phyloP scores from a whole-genome alignment of 2,888 invertebrate species.

The Plemyria rubiginata region DNA sequence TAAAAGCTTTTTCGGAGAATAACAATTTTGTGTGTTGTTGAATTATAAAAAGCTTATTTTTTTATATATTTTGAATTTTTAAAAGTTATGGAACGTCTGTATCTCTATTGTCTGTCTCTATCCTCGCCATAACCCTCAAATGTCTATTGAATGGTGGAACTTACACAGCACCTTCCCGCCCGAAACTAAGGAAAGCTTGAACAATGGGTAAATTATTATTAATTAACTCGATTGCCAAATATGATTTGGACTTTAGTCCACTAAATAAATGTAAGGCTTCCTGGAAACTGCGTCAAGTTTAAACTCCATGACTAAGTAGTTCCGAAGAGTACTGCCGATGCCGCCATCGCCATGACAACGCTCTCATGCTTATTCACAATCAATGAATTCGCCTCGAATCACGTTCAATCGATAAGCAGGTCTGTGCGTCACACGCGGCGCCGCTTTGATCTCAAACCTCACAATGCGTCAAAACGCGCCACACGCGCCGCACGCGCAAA shows the following conservation, averaged over 20 bases:
- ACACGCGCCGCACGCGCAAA: conserved; percentile 19
- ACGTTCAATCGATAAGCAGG: conserved; percentile 38
- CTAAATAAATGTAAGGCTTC: too few relatives aligned
- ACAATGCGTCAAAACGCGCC: conserved; percentile 30
- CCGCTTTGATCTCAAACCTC: conserved; percentile 14
- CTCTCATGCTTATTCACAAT: conserved; percentile 15
- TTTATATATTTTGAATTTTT: not conserved
- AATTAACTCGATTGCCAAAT: too few relatives aligned
- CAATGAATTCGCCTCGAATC: conserved; percentile 32
- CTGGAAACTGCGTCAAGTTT: not conserved
- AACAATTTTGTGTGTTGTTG: conserved; percentile 20
- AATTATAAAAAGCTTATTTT: conserved; percentile 43
- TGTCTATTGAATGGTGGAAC: too few relatives aligned
- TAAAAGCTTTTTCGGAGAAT: conserved; percentile 38
- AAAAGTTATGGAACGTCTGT: too few relatives aligned
- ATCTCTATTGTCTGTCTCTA: too few relatives aligned
- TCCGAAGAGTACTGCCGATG: not conserved
- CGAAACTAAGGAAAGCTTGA: too few relatives aligned
- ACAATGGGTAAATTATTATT: too few relatives aligned
- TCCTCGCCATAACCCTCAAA: too few relatives aligned
- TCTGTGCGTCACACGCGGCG: conserved; percentile 51
- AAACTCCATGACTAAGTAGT: not conserved
- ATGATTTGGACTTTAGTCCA: too few relatives aligned
- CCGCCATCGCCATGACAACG: conserved; percentile 5
- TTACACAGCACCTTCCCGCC: too few relatives aligned